phyloP scores from a whole-genome alignment of 2,797 vertebrate species.

The Molossus alvarezi region DNA sequence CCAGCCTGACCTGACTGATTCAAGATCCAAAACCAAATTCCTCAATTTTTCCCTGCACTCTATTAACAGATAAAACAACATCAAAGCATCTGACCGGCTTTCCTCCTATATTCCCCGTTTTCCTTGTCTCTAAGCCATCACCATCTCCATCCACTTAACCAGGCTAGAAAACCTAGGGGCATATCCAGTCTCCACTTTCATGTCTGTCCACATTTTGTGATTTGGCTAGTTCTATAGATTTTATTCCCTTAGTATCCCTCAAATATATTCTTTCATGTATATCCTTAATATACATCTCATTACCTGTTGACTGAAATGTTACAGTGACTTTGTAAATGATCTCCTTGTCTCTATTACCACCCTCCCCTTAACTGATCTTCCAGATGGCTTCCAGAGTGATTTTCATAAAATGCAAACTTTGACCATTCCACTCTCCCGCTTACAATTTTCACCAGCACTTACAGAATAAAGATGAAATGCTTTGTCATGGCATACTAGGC shows the following conservation, averaged over 20 bases:
- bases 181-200: neutral
- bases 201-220: neutral
- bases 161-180: neutral
- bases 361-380: neutral
- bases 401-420: neutral
- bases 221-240: neutral
- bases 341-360: neutral
- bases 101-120: neutral
- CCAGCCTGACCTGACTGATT: neutral
- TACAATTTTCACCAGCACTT: constrained; percentile 24
- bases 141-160: neutral
- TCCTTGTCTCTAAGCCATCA: neutral
- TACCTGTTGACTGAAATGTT: neutral
- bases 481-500: neutral
- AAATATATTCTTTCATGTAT: neutral
- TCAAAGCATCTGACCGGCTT: neutral
- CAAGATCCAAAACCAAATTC: constrained; percentile 47
- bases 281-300: constrained; percentile 14
- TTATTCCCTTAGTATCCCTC: constrained; percentile 18
- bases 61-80: constrained; percentile 9
- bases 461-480: constrained; percentile 24
- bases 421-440: neutral
- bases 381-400: neutral
- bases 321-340: neutral
- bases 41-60: neutral